Base-by-base conservation (phyloP, 2,888 invertebrate species). In the Troglohyphantes excavatus region DNA sequence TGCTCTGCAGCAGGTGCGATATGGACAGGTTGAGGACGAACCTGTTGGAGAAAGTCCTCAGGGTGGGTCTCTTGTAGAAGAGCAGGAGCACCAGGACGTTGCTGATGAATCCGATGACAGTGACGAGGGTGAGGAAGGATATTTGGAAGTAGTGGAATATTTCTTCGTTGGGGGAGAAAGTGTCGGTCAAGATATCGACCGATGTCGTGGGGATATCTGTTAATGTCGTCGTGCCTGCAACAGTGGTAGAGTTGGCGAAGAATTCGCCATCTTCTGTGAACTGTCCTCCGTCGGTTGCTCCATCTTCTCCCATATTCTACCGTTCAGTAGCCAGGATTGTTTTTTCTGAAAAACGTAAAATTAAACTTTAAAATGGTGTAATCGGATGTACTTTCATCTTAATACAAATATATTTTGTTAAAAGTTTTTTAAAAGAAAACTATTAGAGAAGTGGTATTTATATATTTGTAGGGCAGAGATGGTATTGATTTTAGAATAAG, bases 31-130 rank as follows among this genome's bases (percentile, higher is more conserved):
- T 96, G 93, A 96, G 92, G 21, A 95, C 94, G 92, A 94, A 94
- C 92, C 94, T 95, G 95, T 97, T 96, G 88, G 96, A 96, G 92
- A 96, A 95, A 91, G 96, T 96, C 92, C 96, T 95, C 73, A 96
- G 94, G 72, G 96, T 95, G 76, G 96, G 95, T 92, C 96, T 95
- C 92, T 95, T 94, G 93, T 95, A 95, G 94, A 97, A 96, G 75
- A 96, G 96, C 92, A 96, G 94, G 92, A 97, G 94, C 85, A 96
- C 95, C 92, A 96, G 94, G 73, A 95, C 95, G 93, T 97, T 97
- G 92, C 96, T 95, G 90, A 96, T 94, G 83, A 96, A 95, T 85
- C 96, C 96, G 92, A 96, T 95, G 93, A 95, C 94, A 93, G 95
- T 95, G 92, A 95, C 93, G 19, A 91, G 43, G 23, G 89, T 27